A percentile compares a stretch with the other conserved stretches of the same genome.
These are phyloP conservation scores for Anhinga anhinga DNA, from an alignment of 2,113 vertebrate genomes.

Conservation along the genomic window DNA sequence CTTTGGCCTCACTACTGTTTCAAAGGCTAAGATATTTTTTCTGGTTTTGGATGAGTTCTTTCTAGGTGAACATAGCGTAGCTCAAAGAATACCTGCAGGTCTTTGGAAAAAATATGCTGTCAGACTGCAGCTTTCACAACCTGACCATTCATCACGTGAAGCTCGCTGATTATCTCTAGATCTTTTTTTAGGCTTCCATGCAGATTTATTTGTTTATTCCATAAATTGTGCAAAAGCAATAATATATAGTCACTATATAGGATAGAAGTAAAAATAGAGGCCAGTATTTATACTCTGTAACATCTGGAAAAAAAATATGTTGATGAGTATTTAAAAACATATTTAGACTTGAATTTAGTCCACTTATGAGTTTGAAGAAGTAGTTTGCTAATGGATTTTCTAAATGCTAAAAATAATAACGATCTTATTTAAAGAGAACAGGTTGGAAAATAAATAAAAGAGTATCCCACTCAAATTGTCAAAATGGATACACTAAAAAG, in stretches of 20 bases:
- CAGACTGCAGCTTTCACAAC: background rate
- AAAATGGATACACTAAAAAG: background rate
- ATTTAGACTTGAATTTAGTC: background rate
- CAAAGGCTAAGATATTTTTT: background rate
- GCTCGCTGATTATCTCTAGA: background rate
- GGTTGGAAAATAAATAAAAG: background rate
- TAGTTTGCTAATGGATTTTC: background rate
- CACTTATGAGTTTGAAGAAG: background rate
- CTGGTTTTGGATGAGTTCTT: background rate
- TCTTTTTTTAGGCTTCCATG: background rate
- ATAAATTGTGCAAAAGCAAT: background rate
- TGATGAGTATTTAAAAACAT: background rate
- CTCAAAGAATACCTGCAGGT: background rate
- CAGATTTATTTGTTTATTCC: background rate
- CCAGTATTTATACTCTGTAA: background rate
- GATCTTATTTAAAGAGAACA: background rate
- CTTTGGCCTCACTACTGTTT: background rate
- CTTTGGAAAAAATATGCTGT: background rate
- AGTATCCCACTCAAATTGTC: background rate
- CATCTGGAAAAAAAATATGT: background rate
- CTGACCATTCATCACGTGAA: accelerated
- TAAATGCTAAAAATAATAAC: background rate
- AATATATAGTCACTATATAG: background rate
- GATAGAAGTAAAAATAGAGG: background rate
- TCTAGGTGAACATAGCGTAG: background rate